Conservation (phyloP, 2,113 vertebrate species). For the Ranitomeya variabilis region DNA sequence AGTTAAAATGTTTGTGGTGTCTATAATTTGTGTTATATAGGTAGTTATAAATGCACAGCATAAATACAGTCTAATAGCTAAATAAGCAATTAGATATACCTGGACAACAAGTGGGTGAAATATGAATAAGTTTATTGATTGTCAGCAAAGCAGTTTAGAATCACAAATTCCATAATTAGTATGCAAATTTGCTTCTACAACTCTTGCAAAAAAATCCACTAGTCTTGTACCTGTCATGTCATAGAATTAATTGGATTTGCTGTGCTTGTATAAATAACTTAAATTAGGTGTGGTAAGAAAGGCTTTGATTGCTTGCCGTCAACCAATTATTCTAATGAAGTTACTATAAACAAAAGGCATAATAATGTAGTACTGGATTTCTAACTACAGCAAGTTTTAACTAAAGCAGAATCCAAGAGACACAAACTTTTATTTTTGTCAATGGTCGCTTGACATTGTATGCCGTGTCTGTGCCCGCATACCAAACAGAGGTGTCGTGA, state of each 20-base stretch:
- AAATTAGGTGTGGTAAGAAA: conserved; percentile 45
- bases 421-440: neutral
- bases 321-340: conserved; percentile 35
- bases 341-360: conserved; percentile 25
- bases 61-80: neutral
- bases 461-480: no score
- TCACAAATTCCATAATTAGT: conserved; percentile 38
- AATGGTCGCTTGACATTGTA: no score
- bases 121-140: conserved; percentile 23
- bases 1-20: neutral
- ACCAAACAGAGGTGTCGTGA: no score
- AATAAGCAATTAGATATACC: neutral
- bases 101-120: conserved; percentile 3
- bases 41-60: neutral
- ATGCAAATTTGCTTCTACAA: conserved; percentile 42
- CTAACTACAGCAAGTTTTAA: neutral
- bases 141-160: conserved; percentile 15
- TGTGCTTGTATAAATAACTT: conserved; percentile 22
- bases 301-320: conserved; percentile 29
- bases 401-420: conserved; percentile 4
- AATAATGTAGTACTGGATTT: neutral
- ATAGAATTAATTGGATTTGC: conserved; percentile 36
- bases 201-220: conserved; percentile 24
- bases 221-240: conserved; percentile 7
- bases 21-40: neutral